These are phyloP conservation scores for Melipona quadrifasciata DNA, from an alignment of 1,140 invertebrate species.

Conservation along the genomic window DNA sequence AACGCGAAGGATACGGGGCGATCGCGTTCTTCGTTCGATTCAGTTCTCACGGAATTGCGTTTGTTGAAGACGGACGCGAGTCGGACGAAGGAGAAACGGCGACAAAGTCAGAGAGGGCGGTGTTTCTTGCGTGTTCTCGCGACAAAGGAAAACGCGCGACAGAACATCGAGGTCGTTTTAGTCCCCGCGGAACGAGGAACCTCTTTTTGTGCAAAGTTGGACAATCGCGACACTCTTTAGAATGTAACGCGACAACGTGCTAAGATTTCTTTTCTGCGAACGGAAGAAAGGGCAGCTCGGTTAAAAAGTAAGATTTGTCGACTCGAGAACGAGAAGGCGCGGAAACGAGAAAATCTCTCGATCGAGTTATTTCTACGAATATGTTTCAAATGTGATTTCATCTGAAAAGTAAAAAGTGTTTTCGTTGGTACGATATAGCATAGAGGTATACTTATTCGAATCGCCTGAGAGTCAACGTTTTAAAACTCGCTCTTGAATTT, in stretches of 20 bases:
- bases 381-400: too few species aligned
- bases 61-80: background rate
- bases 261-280: background rate
- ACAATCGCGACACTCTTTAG: constrained; percentile 33
- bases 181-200: constrained; percentile 10
- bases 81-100: background rate
- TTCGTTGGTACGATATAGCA: too few species aligned
- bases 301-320: background rate
- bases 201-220: constrained; percentile 22
- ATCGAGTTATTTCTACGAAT: background rate
- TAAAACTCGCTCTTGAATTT: too few species aligned
- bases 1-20: background rate
- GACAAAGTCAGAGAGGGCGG: background rate
- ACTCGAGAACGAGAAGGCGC: background rate
- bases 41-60: background rate
- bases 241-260: background rate
- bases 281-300: background rate
- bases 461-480: too few species aligned
- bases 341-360: background rate
- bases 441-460: too few species aligned
- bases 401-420: too few species aligned
- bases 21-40: background rate
- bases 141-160: constrained; percentile 20
- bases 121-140: background rate
- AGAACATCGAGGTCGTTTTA: constrained; percentile 38